Base-by-base conservation (phyloP, 1,140 invertebrate species). In the Polypedilum pembai region DNA sequence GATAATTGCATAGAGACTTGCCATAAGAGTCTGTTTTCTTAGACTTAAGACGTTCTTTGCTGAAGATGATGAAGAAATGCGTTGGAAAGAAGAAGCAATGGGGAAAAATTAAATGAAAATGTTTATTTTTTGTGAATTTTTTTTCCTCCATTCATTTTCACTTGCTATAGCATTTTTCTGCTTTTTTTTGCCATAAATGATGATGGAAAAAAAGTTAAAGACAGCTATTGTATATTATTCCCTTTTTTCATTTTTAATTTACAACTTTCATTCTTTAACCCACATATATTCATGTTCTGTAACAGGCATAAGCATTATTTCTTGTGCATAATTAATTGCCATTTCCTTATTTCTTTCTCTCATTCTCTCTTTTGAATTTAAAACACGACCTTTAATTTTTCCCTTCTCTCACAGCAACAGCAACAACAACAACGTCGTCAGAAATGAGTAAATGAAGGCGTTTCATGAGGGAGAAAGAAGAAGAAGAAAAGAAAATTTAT, bases 291-390 rank as follows among this genome's bases (percentile, higher is more conserved):
- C 45, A 56, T 56, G 5, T 33, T 33, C 24, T 33, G 45, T 56
- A 15, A 10, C 17, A 69, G 20, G 17, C 65, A 69, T 69, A 21
- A 20, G 17, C 17, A 69, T 69, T 69, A 18, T 21, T 69, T 18
- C 45, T 69, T 21, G 20, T 69, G 65, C 65, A 69, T 69, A 69
- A 69, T 69, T 69, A 69, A 69, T 69, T 69, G 65, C 65, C 17
- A 20, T 69, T 69, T 69, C 20, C 63, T 66, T 66, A 17, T 66
- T 45, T 45, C 15, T 45, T 45, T 7, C 15, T 1, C 2, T 45
- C 41, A 1, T 45, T 56, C 45, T 1, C 12, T 56, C 45, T 56
- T 45, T 15, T 56, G 12, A 15, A 4, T 15, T 45, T n/a, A 1
- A 56, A n/a, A n/a, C 45, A 4, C 45, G 45, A 12, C 45, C 45